A percentile compares a stretch with the other conserved stretches of the same genome.
phyloP scores from a whole-genome alignment of 2,113 vertebrate species.

The Chionomys nivalis region DNA sequence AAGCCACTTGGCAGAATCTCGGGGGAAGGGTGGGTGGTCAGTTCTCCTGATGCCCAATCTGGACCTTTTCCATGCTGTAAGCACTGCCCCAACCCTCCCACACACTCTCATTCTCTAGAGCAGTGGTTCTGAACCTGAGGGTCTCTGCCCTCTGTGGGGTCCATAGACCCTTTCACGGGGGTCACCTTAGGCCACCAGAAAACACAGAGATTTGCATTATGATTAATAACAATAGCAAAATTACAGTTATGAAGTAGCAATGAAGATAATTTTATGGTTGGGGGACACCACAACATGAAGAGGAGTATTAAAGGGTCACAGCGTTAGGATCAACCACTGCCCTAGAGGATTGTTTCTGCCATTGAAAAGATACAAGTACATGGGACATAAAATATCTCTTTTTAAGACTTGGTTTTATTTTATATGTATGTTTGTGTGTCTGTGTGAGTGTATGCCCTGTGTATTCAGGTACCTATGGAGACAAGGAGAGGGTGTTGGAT shows the following conservation, averaged over 20 bases:
- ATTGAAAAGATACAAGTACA: neutral
- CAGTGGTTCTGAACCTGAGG: neutral
- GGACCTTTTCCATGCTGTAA: neutral
- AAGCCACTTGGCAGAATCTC: neutral
- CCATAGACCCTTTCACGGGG: neutral
- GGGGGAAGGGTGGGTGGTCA: neutral
- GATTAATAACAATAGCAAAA: neutral
- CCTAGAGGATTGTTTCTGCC: neutral
- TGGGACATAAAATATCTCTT: neutral
- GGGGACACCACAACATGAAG: neutral
- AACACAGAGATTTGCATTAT: neutral
- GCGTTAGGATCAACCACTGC: neutral
- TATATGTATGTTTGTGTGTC: neutral
- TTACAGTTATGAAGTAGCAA: neutral
- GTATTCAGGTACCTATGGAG: neutral
- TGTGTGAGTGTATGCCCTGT: neutral
- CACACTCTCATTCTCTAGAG: neutral
- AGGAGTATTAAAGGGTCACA: neutral
- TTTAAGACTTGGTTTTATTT: neutral
- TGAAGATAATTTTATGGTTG: neutral
- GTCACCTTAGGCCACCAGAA: neutral
- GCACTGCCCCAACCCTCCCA: neutral
- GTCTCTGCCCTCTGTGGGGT: neutral
- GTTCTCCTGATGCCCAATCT: neutral
- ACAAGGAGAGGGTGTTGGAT: neutral